Evolutionary conservation across 1,140 invertebrate species (phyloP), one percentile per base, ranked within the genome.

Genomic region (Parasteatoda tepidariorum): DNA sequence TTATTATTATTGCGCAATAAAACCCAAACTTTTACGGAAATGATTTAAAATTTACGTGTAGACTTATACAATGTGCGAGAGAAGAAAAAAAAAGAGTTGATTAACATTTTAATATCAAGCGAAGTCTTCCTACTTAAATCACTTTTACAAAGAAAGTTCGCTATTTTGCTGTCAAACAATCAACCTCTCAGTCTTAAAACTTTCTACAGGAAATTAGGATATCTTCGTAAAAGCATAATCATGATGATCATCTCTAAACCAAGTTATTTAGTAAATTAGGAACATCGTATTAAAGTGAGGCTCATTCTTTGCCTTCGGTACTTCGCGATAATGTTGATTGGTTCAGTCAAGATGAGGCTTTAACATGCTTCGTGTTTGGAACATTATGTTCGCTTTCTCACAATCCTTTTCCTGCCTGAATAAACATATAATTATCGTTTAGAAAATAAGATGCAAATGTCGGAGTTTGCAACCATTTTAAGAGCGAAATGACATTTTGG

Each of bases 251-350:
- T 68, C 41, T 68, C 34, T 33, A 68, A 68, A 68, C 34, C 15
- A 68, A 68, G 66, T 68, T 68, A 68, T 68, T 68, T 68, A 68
- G 34, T 68, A 68, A 68, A 68, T 68, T 68, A 68, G 66, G 9
- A 34, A 26, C 22, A 22, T 5, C 15, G 66, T 38, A 68, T 68
- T 68, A 68, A 68, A 68, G 66, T 38, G 24, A 24, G 6, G 22
- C 41, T 68, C 38, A 24, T 68, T 68, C 66, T 68, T 68, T 68
- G 38, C 26, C 24, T 38, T 13, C 22, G 11, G n/a, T 67, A 33
- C 34, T 26, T 34, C 34, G n/a, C 26, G 41, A 33, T 68, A 68
- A 68, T 68, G 66, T 34, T 68, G 66, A 68, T 38, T 48, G 66
- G 66, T 26, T 24, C 26, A 68, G 33, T 68, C 28, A 34, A 22